Conservation (phyloP, 2,888 invertebrate genomes). For the Caenorhabditis plicata region DNA sequence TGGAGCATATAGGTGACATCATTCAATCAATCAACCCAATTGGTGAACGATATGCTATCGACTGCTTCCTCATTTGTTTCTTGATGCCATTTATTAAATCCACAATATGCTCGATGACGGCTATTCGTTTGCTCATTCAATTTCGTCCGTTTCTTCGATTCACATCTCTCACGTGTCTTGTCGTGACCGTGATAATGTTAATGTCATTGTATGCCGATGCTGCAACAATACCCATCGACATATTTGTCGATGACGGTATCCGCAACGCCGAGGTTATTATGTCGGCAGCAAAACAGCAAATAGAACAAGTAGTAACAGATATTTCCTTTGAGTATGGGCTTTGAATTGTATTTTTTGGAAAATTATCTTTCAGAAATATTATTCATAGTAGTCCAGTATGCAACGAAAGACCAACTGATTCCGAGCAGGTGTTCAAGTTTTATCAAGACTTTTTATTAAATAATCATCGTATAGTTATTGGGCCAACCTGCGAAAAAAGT, state of each 20-base stretch:
- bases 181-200: constrained; percentile 1
- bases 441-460: constrained; percentile 15
- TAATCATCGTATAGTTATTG: constrained; percentile 18
- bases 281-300: constrained; percentile 9
- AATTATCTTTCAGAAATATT: constrained; percentile 9
- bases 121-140: no score
- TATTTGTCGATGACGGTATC: constrained; percentile 18
- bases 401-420: constrained; percentile 7
- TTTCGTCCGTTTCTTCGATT: constrained; percentile 1
- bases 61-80: no score
- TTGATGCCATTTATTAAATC: no score
- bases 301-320: constrained; percentile 14
- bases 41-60: no score
- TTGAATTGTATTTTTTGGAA: neutral
- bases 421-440: constrained; percentile 10
- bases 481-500: constrained; percentile 22
- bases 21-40: no score
- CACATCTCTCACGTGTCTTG: constrained; percentile 1
- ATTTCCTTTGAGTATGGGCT: constrained; percentile 19
- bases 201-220: neutral
- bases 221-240: constrained; percentile 8
- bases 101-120: no score
- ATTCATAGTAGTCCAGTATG: constrained; percentile 5
- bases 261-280: constrained; percentile 15
- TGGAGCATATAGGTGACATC: no score